Evolutionary conservation across 1,140 invertebrate genomes (phyloP), one percentile per base, ranked within the genome.

Genomic region (Aphaenogaster floridana): DNA sequence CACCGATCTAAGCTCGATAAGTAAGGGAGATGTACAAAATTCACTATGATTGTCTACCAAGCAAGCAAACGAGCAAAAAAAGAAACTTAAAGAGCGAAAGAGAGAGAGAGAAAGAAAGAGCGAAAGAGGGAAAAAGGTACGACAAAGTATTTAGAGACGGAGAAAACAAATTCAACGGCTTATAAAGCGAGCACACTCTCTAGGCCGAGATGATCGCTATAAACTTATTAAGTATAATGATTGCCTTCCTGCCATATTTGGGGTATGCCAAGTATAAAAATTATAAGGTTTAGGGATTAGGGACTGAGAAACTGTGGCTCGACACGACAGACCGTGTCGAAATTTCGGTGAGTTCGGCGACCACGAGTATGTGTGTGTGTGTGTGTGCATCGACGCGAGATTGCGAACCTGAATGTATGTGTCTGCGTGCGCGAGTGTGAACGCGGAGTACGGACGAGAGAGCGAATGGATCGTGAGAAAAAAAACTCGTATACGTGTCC

Each of bases 181-280:
- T 86, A 86, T 88, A 59, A 78, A 81, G 66, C 84, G 87, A 87
- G 85, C 86, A 91, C 89, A 91, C 90, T 68, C 64, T 74, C 69
- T 78, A 83, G 78, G 79, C 63, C 76, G 86, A 84, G 89, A 89
- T 74, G 91, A 91, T 92, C 88, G 92, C 92, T 94, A 93, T 94
- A 94, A 81, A 93, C 93, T 95, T 95, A 95, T 94, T 93, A 95
- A 95, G 91, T 94, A 93, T 95, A 95, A 95, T 94, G 92, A 95
- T 95, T 95, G 95, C 95, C 95, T 95, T 95, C 95, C 95, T 95
- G 95, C 95, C 95, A 95, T 95, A 95, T 95, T 95, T 95, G 95
- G 95, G 95, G 95, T 95, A 95, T 95, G 94, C 95, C 95, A 95
- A 95, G 95, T 95, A 95, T 95, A 95, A 95, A 95, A 95, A 95